phyloP scores from a whole-genome alignment of 1,140 invertebrate species.

The Gonioctena quinquepunctata region DNA sequence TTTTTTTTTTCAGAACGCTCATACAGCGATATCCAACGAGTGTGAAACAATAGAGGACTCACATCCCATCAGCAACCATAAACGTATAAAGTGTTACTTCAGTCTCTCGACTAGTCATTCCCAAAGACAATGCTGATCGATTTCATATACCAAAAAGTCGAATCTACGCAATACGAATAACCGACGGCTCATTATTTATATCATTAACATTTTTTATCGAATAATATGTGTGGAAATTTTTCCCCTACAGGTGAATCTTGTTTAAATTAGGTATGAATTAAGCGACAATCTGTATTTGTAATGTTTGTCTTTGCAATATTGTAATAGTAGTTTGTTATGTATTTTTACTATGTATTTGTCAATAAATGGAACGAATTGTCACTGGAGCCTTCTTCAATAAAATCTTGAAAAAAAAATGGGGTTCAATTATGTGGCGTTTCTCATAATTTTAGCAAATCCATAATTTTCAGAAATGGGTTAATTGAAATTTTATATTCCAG shows the following conservation, averaged over 20 bases:
- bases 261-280: not conserved
- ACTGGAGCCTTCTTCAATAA: not conserved
- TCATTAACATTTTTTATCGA: not conserved
- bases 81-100: not conserved
- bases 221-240: not conserved
- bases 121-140: slow-evolving; percentile 3
- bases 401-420: too few relatives aligned
- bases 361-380: not conserved
- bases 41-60: slow-evolving; percentile 41
- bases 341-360: slow-evolving; percentile 2
- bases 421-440: too few relatives aligned
- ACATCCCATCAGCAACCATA: not conserved
- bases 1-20: slow-evolving; percentile 49
- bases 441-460: too few relatives aligned
- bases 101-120: slow-evolving; percentile 16
- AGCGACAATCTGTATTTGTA: slow-evolving; percentile 8
- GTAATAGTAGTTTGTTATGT: slow-evolving; percentile 5
- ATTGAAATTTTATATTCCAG: too few relatives aligned
- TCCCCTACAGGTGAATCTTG: not conserved
- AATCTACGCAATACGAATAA: not conserved
- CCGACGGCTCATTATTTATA: not conserved
- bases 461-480: too few relatives aligned
- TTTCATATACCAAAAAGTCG: not conserved
- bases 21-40: slow-evolving; percentile 51
- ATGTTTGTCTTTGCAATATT: slow-evolving; percentile 11